Base-by-base conservation (phyloP, 2,113 vertebrate species). In the Dipodomys ordii region DNA sequence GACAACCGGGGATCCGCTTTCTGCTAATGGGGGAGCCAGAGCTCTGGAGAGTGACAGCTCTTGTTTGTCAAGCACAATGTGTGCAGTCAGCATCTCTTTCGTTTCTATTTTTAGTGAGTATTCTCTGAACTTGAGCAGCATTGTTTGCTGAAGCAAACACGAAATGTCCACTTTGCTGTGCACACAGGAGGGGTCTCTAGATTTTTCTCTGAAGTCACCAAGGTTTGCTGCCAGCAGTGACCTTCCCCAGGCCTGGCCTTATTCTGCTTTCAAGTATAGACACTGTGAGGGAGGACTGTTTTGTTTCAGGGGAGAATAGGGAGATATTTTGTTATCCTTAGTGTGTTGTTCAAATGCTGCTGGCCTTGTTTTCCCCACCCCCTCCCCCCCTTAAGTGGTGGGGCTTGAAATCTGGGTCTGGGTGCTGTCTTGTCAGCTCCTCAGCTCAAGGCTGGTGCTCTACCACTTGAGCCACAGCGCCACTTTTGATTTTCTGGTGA, bases 121-220 rank as follows among this genome's bases (percentile, higher is more conserved):
- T 57, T 89, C 53, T 84, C 25, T 95, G 72, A 88, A 88, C 77
- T 83, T 90, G 57, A 88, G 64, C 83, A 32, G 8, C 64, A 60
- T 79, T 83, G 35, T 92, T 82, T 84, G 28, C 25, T 44, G 67
- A 88, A 60, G n/a, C 53, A 57, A 16, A 57, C 53, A 57, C 11
- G 53, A 16, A 57, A 57, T 57, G 15, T 57, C 53, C 53, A 57
- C 53, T 57, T 57, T 57, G 15, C 53, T 57, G 53, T 57, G 53
- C 53, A 57, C 53, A 57, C 53, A 57, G 53, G 62, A 73, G 46
- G 90, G 30, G 27, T 73, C 25, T 15, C 35, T 15, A n/a, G 53
- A 65, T 68, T 85, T 84, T 86, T 72, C 65, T 89, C 57, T 74
- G 91, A 92, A 91, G 53, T 79, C n/a, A 3, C 20, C 49, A 27